Evolutionary conservation across 2,113 vertebrate species (phyloP).

Genomic region (Etheostoma cragini): DNA sequence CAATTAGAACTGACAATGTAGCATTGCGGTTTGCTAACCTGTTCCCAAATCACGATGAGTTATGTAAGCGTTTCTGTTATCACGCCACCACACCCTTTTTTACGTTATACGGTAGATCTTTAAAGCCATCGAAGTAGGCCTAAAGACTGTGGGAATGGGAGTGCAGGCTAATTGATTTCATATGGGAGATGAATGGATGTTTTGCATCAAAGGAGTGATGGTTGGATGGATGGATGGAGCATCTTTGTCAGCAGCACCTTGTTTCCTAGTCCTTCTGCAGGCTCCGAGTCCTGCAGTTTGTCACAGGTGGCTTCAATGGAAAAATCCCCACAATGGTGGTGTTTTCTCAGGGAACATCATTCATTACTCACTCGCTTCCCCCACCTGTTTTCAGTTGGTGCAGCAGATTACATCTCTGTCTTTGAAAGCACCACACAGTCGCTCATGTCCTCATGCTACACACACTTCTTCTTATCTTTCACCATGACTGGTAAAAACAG

Average conservation of each 20-base stretch:
- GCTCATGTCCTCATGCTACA: neutral
- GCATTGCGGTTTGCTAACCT: no score
- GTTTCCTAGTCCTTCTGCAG: neutral
- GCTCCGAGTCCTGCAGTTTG: neutral
- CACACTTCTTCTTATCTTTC: slow-evolving; percentile 2
- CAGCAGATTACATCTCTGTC: slow-evolving; percentile 5
- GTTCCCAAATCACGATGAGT: no score
- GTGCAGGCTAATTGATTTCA: no score
- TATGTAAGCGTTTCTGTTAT: no score
- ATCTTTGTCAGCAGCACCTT: neutral
- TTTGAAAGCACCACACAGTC: neutral
- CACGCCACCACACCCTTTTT: no score
- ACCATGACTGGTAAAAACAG: neutral
- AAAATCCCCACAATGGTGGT: neutral
- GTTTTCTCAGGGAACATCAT: neutral
- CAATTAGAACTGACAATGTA: neutral
- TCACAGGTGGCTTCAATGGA: slow-evolving; percentile 22
- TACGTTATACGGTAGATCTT: no score
- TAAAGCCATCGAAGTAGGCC: no score
- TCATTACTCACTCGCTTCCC: neutral
- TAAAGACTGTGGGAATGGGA: no score
- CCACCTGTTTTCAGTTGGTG: slow-evolving; percentile 53
- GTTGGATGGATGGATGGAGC: neutral
- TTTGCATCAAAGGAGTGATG: neutral
- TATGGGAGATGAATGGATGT: neutral